These are phyloP conservation scores for Plutella xylostella DNA, from an alignment of 2,888 invertebrate genomes.

Conservation along the genomic window DNA sequence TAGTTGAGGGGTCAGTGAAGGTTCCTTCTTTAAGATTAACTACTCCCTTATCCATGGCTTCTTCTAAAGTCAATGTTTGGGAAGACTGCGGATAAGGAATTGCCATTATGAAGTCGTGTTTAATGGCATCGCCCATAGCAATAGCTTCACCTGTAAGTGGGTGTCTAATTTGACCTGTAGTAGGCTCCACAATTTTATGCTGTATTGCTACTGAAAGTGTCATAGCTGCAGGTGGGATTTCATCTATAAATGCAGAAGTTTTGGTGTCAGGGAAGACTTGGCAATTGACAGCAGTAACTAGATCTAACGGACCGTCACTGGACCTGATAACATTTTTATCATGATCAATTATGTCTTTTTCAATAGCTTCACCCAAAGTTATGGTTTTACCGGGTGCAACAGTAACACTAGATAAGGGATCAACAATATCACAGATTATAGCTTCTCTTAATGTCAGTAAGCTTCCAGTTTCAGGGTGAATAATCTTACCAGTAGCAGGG, in stretches of 20 bases:
- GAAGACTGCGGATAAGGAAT: constrained; percentile 78
- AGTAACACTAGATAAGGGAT: constrained; percentile 80
- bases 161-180: constrained; percentile 76
- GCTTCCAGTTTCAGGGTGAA: constrained; percentile 89
- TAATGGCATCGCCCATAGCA: constrained; percentile 77
- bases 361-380: constrained; percentile 82
- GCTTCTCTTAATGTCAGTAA: constrained; percentile 84
- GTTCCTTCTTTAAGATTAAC: constrained; percentile 77
- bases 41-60: constrained; percentile 77
- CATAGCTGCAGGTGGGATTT: constrained; percentile 84
- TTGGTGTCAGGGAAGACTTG: constrained; percentile 70
- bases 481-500: constrained; percentile 76
- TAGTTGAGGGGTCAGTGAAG: constrained; percentile 78
- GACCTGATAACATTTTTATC: constrained; percentile 76
- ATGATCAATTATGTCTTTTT: constrained; percentile 76
- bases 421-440: constrained; percentile 88
- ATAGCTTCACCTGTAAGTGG: constrained; percentile 77
- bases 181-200: constrained; percentile 77
- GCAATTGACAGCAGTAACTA: constrained; percentile 78
- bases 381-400: constrained; percentile 73
- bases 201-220: constrained; percentile 84
- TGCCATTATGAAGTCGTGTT: constrained; percentile 82
- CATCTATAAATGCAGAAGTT: constrained; percentile 39
- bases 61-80: constrained; percentile 75
- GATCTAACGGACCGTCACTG: constrained; percentile 70